Evolutionary conservation across 2,797 vertebrate species (phyloP).

Genomic region (Manis pentadactyla): DNA sequence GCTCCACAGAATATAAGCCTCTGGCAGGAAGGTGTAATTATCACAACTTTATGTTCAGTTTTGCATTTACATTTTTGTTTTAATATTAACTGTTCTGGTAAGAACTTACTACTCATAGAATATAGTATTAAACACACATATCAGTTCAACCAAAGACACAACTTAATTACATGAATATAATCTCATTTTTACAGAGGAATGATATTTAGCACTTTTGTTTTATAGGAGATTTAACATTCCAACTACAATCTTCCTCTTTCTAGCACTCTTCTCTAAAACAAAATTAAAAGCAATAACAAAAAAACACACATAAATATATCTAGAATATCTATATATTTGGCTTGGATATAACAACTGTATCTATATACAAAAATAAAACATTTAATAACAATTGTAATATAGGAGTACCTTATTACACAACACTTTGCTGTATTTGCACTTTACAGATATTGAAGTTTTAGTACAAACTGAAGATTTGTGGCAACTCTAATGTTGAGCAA

Average conservation of each 20-base stretch:
- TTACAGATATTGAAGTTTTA: too few relatives aligned
- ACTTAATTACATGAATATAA: background rate
- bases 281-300: background rate
- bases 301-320: background rate
- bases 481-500: too few relatives aligned
- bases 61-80: background rate
- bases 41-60: background rate
- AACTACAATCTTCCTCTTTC: background rate
- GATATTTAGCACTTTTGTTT: background rate
- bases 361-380: slow-evolving; percentile 27
- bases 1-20: background rate
- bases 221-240: background rate
- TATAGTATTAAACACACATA: background rate
- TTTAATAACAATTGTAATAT: background rate
- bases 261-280: background rate
- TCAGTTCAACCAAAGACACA: background rate
- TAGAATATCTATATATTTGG: background rate
- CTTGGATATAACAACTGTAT: background rate
- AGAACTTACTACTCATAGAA: background rate
- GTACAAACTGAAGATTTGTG: too few relatives aligned
- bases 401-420: too few relatives aligned
- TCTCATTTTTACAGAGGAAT: background rate
- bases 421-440: too few relatives aligned
- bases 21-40: background rate
- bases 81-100: background rate